Evolutionary conservation across 2,797 vertebrate species (phyloP), one percentile per base, ranked within the genome.

Genomic region (Anguilla marmorata): DNA sequence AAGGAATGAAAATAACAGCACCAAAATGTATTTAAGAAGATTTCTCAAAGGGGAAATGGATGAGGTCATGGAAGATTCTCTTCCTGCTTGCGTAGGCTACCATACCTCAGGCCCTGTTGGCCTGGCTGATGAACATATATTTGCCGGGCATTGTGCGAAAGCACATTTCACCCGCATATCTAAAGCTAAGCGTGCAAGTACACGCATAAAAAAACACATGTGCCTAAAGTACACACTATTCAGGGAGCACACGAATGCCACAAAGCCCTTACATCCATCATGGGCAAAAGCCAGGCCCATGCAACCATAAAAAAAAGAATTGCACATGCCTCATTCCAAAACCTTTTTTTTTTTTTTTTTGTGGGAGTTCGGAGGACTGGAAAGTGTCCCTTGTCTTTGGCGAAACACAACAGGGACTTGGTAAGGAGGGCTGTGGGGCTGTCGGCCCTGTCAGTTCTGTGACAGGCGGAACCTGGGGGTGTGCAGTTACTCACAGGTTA

Each of bases 381-480:
- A 76, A 76, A 37, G 16, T 76, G 74, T 76, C 37, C 33, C 37
- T 33, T 33, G 33, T 76, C 74, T 41, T 21, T 76, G 74, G 37
- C 6, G 74, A 41, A 45, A 76, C 74, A 76, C 74, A 27, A 27
- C 56, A 58, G 56, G 56, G 56, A 58, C 56, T 58, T 69, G 63
- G 63, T 69, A n/a, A 72, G 27, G 11, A 33, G 69, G 69, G 69
- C 69, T 33, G 74, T 21, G 14, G 19, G 30, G 0, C 33, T 76
- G 74, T 76, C 72, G 16, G 72, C 33, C 16, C 30, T 37, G 72
- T 76, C 33, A 41, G 74, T 33, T 41, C 37, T 3, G 19, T 41
- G 74, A 76, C 74, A 76, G 33, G 74, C 74, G 41, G 74, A 21
- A 37, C 69, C 74, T n/a, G 12, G 74, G 74, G 74, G 33, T 76